These are phyloP conservation scores for Protobothrops mucrosquamatus DNA, from an alignment of 2,113 vertebrate genomes.

Conservation along the genomic window DNA sequence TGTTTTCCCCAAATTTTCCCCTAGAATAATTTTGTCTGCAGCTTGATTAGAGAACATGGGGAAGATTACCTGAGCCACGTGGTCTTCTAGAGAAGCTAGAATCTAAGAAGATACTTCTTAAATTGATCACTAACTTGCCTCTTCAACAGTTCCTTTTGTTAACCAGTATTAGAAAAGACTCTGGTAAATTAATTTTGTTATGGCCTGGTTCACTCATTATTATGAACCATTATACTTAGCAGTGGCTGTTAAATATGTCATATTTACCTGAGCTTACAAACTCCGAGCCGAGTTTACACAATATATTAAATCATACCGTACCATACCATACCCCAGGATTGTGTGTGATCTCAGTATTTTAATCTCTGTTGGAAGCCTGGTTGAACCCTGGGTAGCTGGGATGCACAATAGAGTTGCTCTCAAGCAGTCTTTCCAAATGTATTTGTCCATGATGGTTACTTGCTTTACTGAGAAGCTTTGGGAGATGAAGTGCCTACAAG, in stretches of 20 bases:
- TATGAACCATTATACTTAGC: neutral
- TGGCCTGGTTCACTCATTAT: neutral
- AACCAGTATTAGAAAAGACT: neutral
- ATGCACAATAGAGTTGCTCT: neutral
- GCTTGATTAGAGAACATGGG: neutral
- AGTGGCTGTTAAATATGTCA: neutral
- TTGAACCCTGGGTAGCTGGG: neutral
- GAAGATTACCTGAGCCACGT: neutral
- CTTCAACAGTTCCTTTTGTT: neutral
- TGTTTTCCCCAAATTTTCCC: neutral
- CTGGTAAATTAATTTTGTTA: neutral
- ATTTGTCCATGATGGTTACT: neutral
- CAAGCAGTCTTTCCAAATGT: neutral
- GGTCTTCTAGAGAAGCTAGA: neutral
- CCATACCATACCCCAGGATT: neutral
- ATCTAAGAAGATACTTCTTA: neutral
- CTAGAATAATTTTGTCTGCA: neutral
- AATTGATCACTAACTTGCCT: neutral
- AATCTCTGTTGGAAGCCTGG: neutral
- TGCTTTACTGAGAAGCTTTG: neutral
- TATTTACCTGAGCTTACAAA: neutral
- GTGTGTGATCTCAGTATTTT: neutral
- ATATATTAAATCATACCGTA: neutral
- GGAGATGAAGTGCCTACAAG: neutral
- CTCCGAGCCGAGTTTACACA: neutral